Evolutionary conservation across 2,888 invertebrate genomes (phyloP), one percentile per base, ranked within the genome.

Genomic region (Odontothrips loti): DNA sequence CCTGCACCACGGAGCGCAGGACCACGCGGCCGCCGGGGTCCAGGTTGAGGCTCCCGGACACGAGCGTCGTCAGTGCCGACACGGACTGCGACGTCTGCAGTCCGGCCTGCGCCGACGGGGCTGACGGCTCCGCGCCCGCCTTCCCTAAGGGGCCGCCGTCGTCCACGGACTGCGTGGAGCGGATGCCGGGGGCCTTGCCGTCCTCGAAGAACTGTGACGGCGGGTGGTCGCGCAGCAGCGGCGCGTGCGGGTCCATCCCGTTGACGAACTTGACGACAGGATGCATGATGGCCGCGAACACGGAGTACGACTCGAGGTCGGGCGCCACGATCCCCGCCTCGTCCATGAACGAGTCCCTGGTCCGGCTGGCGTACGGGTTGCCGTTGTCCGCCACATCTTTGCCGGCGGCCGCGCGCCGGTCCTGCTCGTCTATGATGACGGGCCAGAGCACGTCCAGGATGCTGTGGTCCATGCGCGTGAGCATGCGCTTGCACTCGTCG

Each of bases 371-470:
- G 68, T 75, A 75, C 68, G 68, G 68, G 68, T 75, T 75, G 68
- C 68, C 68, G 68, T 75, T 27, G 23, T 27, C 12, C 23, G 10
- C 23, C 23, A 23, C 68, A 10, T 11, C 58, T n/a, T 75, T 43
- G 34, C 34, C 34, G 34, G 3, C 34, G 34, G 34, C 34, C 34
- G 20, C 20, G n/a, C 34, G 43, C 80, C 48, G 48, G 47, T 27
- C 48, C 81, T 23, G 47, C 78, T n/a, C 17, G 51, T 29, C 47
- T 15, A 48, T 43, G 48, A 34, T 78, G 47, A 95, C 95, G 20
- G 96, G 96, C 92, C 95, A 95, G 86, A 96, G 94, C 43, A 96
- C 91, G 87, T 97, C 96, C 85, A 96, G 94, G 8, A 97, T 90
- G 86, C 94, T 95, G 87, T 96, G 95, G 87, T 96, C 96, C 84